Percentiles rank a stretch among this genome's conserved stretches.
Conservation (phyloP, 2,113 vertebrate genomes). For the Rousettus leschenaultii region DNA sequence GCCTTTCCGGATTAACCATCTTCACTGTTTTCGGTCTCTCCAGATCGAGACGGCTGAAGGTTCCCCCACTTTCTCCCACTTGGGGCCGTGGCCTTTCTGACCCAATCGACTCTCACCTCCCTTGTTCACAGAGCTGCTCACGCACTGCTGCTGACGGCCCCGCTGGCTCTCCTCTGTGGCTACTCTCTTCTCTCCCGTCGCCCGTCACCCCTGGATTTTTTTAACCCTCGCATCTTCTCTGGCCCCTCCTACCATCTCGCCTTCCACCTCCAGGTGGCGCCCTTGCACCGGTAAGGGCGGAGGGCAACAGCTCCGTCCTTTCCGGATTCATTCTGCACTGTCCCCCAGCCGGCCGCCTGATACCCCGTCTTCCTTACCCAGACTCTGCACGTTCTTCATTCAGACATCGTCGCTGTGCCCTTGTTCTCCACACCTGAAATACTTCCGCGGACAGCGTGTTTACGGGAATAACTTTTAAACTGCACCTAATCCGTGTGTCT, state of each 20-base stretch:
- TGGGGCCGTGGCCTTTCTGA: no score
- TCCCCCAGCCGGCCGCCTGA: neutral
- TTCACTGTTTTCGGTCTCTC: neutral
- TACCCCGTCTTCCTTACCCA: neutral
- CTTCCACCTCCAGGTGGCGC: slow-evolving; percentile 43
- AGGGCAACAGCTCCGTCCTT: neutral
- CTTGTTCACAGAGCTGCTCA: neutral
- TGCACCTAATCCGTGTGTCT: neutral
- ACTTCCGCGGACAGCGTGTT: neutral
- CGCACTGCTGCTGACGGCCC: neutral
- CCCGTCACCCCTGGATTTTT: neutral
- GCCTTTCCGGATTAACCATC: neutral
- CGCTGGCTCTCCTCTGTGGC: accelerated
- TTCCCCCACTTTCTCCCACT: neutral
- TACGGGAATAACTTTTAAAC: neutral
- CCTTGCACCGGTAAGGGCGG: neutral
- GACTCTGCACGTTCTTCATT: accelerated
- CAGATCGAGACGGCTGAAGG: neutral
- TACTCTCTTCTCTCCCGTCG: no score
- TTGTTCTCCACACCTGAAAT: neutral
- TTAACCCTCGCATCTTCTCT: neutral
- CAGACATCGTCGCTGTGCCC: neutral
- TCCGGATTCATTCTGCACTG: accelerated
- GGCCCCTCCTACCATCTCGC: neutral
- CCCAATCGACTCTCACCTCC: neutral